Evolutionary conservation across 2,113 vertebrate species (phyloP).

Genomic region (Regulus satrapa): DNA sequence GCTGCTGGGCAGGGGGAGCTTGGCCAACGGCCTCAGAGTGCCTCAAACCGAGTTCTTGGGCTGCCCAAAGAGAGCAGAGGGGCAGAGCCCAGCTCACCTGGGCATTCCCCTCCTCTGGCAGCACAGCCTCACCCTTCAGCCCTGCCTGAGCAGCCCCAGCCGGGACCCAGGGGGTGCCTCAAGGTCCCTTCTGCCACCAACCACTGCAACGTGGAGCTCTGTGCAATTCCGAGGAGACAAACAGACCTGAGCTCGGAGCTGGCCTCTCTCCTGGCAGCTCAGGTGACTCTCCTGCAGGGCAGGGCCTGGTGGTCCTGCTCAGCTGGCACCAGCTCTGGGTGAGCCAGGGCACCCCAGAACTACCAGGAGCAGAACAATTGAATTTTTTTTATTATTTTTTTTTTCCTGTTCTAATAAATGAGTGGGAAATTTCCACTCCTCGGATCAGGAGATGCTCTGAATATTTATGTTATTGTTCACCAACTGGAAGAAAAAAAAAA

Average conservation of each 20-base stretch:
- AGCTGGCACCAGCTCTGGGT: background rate
- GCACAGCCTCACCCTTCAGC: background rate
- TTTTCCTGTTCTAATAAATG: background rate
- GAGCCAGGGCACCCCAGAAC: background rate
- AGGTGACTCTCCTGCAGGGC: background rate
- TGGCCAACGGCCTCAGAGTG: too few species aligned
- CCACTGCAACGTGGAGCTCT: fast-evolving
- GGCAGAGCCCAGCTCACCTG: background rate
- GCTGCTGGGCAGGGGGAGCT: background rate
- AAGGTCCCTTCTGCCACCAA: background rate
- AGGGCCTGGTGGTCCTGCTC: fast-evolving
- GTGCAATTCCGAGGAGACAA: background rate
- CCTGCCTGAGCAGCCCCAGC: background rate
- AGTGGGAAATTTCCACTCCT: background rate
- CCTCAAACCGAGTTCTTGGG: background rate
- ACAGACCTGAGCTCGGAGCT: background rate
- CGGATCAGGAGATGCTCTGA: background rate
- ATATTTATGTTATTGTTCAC: conserved; percentile 2
- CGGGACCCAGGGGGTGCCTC: background rate
- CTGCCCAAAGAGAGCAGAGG: background rate
- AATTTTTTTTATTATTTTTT: background rate
- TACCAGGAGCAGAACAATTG: background rate
- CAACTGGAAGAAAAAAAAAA: background rate
- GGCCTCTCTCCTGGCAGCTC: background rate
- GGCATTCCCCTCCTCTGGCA: background rate